Conservation (phyloP, 1,140 invertebrate genomes). For the Drosophila tsacasi region DNA sequence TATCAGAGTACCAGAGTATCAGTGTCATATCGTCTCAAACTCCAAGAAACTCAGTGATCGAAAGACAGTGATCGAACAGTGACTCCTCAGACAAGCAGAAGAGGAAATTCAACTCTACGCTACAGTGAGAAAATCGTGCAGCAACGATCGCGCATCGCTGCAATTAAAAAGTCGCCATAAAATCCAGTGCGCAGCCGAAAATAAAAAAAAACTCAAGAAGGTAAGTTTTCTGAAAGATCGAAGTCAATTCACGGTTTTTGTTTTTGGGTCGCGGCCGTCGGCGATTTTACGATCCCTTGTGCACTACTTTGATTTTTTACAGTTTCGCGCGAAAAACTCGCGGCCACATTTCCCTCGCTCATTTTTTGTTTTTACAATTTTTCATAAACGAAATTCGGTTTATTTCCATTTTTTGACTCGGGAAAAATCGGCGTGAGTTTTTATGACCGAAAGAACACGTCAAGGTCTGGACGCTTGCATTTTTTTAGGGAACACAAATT, state of each 20-base stretch:
- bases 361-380: conserved; percentile 58
- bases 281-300: conserved; percentile 73
- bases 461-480: conserved; percentile 62
- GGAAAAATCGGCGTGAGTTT: conserved; percentile 46
- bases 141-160: conserved; percentile 49
- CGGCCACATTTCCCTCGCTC: conserved; percentile 28
- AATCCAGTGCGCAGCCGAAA: conserved; percentile 28
- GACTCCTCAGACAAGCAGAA: conserved; percentile 6
- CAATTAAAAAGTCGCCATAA: conserved; percentile 71
- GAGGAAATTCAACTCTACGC: conserved; percentile 9
- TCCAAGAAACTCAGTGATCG: conserved; percentile 32
- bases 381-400: conserved; percentile 35
- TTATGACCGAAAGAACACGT: conserved; percentile 64
- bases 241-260: conserved; percentile 77
- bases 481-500: conserved; percentile 64
- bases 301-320: conserved; percentile 83
- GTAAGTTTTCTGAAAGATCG: conserved; percentile 58
- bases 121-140: conserved; percentile 36
- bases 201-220: conserved; percentile 44
- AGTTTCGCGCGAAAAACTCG: conserved; percentile 67
- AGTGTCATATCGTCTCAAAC: conserved; percentile 21
- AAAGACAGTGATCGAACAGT: conserved; percentile 30
- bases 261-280: conserved; percentile 57
- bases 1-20: conserved; percentile 3
- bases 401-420: conserved; percentile 35